Percentiles rank a stretch among this genome's conserved stretches.
Conservation (phyloP, 2,888 invertebrate species). For the Cheilosia urbana region DNA sequence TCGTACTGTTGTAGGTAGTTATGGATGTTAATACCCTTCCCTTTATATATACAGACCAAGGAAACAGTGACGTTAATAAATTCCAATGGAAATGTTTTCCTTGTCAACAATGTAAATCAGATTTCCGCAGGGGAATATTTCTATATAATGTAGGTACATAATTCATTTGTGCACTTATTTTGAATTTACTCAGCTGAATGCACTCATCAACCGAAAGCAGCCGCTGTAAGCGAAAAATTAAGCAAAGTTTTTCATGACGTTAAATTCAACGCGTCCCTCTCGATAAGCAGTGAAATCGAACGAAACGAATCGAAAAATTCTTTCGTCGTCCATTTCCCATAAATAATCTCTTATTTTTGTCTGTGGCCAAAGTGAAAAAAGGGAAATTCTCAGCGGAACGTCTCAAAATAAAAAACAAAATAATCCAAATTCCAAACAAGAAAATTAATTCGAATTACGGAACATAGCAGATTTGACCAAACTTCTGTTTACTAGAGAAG, state of each 20-base stretch:
- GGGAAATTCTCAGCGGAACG: constrained; percentile 65
- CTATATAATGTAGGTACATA: not conserved
- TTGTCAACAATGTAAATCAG: too few species aligned
- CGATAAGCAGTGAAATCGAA: constrained; percentile 36
- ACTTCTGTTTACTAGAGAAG: constrained; percentile 56
- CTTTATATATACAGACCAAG: too few species aligned
- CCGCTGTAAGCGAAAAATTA: constrained; percentile 50
- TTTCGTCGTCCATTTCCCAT: constrained; percentile 69
- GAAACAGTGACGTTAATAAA: too few species aligned
- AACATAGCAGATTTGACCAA: constrained; percentile 47
- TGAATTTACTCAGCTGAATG: not conserved
- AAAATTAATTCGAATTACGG: constrained; percentile 39
- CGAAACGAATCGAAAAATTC: constrained; percentile 66
- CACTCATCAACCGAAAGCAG: not conserved
- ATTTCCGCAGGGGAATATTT: too few species aligned
- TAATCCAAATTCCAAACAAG: constrained; percentile 46
- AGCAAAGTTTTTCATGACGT: constrained; percentile 27
- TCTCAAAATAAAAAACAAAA: constrained; percentile 71
- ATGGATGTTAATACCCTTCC: too few species aligned
- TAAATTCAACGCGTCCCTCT: constrained; percentile 57
- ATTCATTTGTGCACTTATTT: not conserved
- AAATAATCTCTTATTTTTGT: constrained; percentile 47
- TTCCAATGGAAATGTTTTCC: too few species aligned
- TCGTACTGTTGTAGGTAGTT: too few species aligned
- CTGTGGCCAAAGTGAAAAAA: constrained; percentile 72